Base-by-base conservation (phyloP, 2,113 vertebrate species). In the Dromaius novaehollandiae region DNA sequence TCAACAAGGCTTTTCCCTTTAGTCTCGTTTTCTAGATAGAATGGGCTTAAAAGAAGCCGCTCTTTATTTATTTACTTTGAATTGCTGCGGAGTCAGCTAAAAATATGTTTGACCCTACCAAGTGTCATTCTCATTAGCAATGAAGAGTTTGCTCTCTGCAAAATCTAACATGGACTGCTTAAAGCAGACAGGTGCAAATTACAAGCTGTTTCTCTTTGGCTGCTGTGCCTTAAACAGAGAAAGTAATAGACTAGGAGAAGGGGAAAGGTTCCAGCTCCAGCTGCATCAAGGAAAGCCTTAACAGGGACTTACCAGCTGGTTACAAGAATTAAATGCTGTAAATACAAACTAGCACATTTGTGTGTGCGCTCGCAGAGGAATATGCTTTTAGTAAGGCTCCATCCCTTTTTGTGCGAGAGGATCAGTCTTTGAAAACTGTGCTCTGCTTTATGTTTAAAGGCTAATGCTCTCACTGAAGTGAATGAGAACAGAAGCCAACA, bases 151-250 rank as follows among this genome's bases (percentile, higher is more conserved):
- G 48, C 65, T 95, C 86, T 71, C 69, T 60, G 55, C 21, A 30
- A 80, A 95, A 90, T 95, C 88, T 93, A 96, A 83, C 69, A 34
- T 18, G n/a, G 74, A 91, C 30, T 61, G 89, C 84, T 97, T 88
- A 86, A 95, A 96, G 95, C 95, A 97, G 97, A 96, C 97, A 98
- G 97, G 98, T 98, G 98, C 96, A 97, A 96, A 97, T 93, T 96
- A 90, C 95, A 97, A 97, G 90, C 97, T 96, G 95, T 92, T 98
- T 97, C 94, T 93, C 93, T 96, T 90, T 97, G 97, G 96, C 93
- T 96, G 87, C 96, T 68, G 38, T 91, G 93, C 96, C 95, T 98
- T 96, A 97, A 96, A 95, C 30, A 84, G 85, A 68, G 55, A 77
- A 85, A 97, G 93, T 93, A 94, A 95, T 96, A 86, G 95, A 50